These are phyloP conservation scores for Sceliomorpha sp. DNA, from an alignment of 2,888 invertebrate genomes.

Conservation along the genomic window DNA sequence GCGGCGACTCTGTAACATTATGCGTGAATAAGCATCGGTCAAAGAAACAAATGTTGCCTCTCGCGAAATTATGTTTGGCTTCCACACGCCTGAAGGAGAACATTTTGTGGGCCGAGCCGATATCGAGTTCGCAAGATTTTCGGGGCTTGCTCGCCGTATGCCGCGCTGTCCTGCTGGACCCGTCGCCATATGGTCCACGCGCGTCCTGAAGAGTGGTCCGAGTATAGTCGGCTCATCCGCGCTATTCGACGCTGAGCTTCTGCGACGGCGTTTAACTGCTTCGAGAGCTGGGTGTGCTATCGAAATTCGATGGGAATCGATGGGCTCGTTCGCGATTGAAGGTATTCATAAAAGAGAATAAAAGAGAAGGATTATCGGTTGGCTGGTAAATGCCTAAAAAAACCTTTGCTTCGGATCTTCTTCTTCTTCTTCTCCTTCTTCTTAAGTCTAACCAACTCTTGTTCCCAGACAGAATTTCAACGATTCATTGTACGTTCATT, in stretches of 20 bases:
- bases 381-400: no score
- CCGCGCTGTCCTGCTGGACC: slow-evolving; percentile 63
- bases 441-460: no score
- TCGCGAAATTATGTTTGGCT: slow-evolving; percentile 12
- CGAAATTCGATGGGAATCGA: no score
- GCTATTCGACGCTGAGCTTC: slow-evolving; percentile 67
- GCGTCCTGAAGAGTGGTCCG: slow-evolving; percentile 47
- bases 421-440: no score
- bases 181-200: slow-evolving; percentile 69
- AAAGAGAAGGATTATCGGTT: no score
- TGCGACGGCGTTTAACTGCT: slow-evolving; percentile 32
- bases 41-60: slow-evolving; percentile 14
- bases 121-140: slow-evolving; percentile 19
- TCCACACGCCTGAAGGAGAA: slow-evolving; percentile 1
- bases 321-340: no score
- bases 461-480: no score
- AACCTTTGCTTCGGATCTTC: no score
- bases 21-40: no score
- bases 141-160: slow-evolving; percentile 66
- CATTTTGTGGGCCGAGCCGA: neutral
- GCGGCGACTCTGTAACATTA: slow-evolving; percentile 1
- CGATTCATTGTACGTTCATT: no score
- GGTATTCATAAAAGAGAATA: no score
- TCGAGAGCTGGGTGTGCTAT: no score
- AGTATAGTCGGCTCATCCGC: slow-evolving; percentile 32